A percentile compares a stretch with the other conserved stretches of the same genome.
phyloP scores from a whole-genome alignment of 2,113 vertebrate genomes.

The Paramisgurnus dabryanus region DNA sequence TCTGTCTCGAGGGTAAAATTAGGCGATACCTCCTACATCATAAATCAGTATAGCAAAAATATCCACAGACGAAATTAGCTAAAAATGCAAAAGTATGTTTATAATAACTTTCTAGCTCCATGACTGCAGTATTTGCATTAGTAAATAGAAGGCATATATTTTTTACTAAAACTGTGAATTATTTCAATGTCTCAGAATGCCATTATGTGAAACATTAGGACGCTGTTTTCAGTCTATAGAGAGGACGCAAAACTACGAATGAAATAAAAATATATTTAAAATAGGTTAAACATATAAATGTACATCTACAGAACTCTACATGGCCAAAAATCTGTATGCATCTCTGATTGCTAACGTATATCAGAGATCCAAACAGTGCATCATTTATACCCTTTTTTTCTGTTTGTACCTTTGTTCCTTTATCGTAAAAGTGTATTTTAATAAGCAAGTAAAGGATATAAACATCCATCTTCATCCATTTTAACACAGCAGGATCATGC shows the following conservation, averaged over 20 bases:
- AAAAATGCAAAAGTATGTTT: background rate
- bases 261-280: background rate
- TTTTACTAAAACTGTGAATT: constrained; percentile 25
- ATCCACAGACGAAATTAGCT: constrained; percentile 11
- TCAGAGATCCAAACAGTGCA: background rate
- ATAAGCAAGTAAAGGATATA: background rate
- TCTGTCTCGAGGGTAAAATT: too few species aligned
- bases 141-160: constrained; percentile 30
- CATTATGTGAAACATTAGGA: constrained; percentile 13
- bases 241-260: background rate
- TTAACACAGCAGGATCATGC: constrained; percentile 11
- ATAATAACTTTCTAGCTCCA: background rate
- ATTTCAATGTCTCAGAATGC: constrained; percentile 13
- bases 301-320: background rate
- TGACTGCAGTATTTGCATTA: constrained; percentile 31
- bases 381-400: background rate
- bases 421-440: background rate
- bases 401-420: background rate
- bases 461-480: background rate
- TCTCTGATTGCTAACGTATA: background rate
- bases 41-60: background rate
- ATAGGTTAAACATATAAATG: background rate
- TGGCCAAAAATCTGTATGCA: constrained; percentile 27
- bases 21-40: background rate
- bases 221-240: background rate